Percentiles rank a stretch among this genome's conserved stretches.
phyloP scores from a whole-genome alignment of 2,113 vertebrate genomes.

The Hemicordylus capensis region DNA sequence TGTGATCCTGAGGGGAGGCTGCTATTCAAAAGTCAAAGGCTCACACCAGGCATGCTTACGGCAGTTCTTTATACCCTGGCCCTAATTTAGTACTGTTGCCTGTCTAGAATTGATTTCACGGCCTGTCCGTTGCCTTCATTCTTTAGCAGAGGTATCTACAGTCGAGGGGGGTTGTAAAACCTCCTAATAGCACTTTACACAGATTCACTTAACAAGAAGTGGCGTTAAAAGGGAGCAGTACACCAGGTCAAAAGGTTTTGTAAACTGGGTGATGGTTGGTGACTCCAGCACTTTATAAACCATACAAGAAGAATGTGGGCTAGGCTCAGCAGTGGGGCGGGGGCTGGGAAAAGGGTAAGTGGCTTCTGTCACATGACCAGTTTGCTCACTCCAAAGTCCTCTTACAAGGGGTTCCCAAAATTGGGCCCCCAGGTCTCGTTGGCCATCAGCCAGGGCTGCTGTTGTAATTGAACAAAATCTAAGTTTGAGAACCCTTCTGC shows the following conservation, averaged over 20 bases:
- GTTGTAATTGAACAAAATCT: no score
- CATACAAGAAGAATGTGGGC: not conserved
- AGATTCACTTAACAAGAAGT: not conserved
- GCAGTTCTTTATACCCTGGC: not conserved
- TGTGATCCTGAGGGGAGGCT: no score
- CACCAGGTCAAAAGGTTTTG: not conserved
- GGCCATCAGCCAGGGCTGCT: no score
- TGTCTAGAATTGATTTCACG: not conserved
- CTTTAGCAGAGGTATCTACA: not conserved
- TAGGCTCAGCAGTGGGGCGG: no score
- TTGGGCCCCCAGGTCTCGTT: no score
- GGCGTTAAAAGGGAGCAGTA: not conserved
- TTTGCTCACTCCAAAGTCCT: no score
- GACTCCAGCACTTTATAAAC: not conserved
- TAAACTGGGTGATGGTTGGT: not conserved
- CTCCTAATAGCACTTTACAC: constrained; percentile 10
- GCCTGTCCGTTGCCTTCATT: not conserved
- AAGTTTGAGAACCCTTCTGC: no score
- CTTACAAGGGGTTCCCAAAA: no score
- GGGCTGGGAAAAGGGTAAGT: not conserved
- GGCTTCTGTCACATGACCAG: not conserved
- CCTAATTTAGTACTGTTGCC: no score
- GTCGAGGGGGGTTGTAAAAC: not conserved
- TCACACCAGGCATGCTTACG: accelerated
- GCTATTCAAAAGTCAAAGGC: not conserved